These are phyloP conservation scores for Epinotia nisella DNA, from an alignment of 2,888 invertebrate species.

Conservation along the genomic window DNA sequence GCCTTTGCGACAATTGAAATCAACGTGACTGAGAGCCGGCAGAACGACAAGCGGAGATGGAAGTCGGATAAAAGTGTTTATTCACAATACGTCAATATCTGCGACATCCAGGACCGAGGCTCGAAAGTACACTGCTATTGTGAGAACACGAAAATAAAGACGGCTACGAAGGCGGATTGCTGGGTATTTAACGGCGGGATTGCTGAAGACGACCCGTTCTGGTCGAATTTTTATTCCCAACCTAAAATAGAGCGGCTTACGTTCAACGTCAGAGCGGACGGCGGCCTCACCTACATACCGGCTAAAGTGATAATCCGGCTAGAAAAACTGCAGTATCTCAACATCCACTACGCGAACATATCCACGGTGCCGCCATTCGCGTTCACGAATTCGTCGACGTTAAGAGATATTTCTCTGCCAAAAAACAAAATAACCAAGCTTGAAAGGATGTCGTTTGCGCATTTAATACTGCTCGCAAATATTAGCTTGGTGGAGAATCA, in stretches of 20 bases:
- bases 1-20: slow-evolving; percentile 79
- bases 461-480: slow-evolving; percentile 88
- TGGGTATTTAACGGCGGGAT: slow-evolving; percentile 89
- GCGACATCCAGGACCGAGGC: slow-evolving; percentile 82
- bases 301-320: slow-evolving; percentile 88
- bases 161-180: slow-evolving; percentile 90
- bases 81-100: slow-evolving; percentile 82
- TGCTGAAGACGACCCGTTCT: slow-evolving; percentile 89
- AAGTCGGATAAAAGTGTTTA: slow-evolving; percentile 74
- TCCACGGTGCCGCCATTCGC: slow-evolving; percentile 89
- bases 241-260: slow-evolving; percentile 88
- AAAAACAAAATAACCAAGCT: slow-evolving; percentile 89
- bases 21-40: slow-evolving; percentile 78
- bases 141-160: slow-evolving; percentile 81
- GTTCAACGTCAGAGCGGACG: slow-evolving; percentile 88
- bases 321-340: slow-evolving; percentile 87
- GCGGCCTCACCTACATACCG: slow-evolving; percentile 89
- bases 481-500: slow-evolving; percentile 91
- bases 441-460: slow-evolving; percentile 89
- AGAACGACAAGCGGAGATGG: slow-evolving; percentile 79
- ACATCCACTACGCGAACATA: slow-evolving; percentile 90
- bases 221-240: slow-evolving; percentile 91
- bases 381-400: slow-evolving; percentile 89
- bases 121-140: slow-evolving; percentile 88
- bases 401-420: slow-evolving; percentile 88